Evolutionary conservation across 2,113 vertebrate species (phyloP), one percentile per base, ranked within the genome.

Genomic region (Halichoerus grypus): DNA sequence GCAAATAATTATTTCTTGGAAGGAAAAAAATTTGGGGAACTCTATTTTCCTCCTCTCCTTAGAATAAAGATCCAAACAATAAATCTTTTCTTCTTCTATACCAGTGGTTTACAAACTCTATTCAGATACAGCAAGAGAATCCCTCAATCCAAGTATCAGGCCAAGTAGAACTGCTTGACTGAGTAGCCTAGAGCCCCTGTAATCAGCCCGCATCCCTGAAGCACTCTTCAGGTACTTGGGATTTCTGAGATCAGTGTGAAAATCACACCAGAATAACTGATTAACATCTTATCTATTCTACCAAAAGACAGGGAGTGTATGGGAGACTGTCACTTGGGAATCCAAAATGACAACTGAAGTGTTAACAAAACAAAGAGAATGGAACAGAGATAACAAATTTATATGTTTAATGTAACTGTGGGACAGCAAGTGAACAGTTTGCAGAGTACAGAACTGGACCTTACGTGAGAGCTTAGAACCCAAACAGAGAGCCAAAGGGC

Each of bases 1-100:
- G 98, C 97, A 99, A 98, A 99, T 89, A 97, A 98, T 96, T 98
- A 98, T 89, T 97, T 99, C 98, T 98, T 57, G 19, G 39, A 77
- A 98, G 69, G 98, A 98, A 83, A 97, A 81, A 22, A 36, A 51
- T 57, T 16, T 61, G 33, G 51, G 31, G n/a, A 82, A 71, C 36
- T 59, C 26, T 87, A 80, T 83, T 79, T 90, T 33, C 22, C 82
- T 31, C 16, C 49, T 86, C 10, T 26, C 59, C 88, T 93, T 33
- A 92, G 39, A 65, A 80, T 63, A 91, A 65, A 63, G 82, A 98
- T 49, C 55, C 82, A 88, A 85, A 89, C 7, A 57, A 57, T 28
- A 6, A 80, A 82, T 16, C 1, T 49, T 80, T 51, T 42, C n/a
- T 76, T 67, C 31, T 53, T 61, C 46, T 72, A 19, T 19, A 39